A percentile compares a stretch with the other conserved stretches of the same genome.
phyloP scores from a whole-genome alignment of 2,888 invertebrate species.

The Platypus cylindrus region DNA sequence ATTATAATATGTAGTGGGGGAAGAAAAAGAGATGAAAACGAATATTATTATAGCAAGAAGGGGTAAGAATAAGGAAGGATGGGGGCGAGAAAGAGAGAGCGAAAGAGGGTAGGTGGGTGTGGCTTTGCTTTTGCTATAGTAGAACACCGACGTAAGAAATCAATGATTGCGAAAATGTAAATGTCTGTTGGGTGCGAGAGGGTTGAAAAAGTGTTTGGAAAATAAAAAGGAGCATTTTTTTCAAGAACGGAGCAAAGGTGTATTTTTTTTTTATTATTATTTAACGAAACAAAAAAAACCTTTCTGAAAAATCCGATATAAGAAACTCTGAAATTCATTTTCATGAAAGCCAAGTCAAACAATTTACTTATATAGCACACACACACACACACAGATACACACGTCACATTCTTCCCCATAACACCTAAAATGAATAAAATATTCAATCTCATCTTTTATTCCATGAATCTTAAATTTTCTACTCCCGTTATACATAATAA shows the following conservation, averaged over 20 bases:
- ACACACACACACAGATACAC: no score
- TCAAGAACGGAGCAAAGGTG: background rate
- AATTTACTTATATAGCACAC: no score
- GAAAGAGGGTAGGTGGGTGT: slow-evolving; percentile 14
- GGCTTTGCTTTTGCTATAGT: slow-evolving; percentile 10
- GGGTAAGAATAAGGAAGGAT: slow-evolving; percentile 19
- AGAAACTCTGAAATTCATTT: no score
- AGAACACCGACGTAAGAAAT: slow-evolving; percentile 16
- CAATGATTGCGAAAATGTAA: slow-evolving; percentile 13
- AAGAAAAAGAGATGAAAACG: background rate
- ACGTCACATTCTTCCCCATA: no score
- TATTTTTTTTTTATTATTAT: no score
- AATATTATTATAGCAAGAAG: no score
- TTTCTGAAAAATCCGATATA: no score
- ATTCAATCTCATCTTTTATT: slow-evolving; percentile 35
- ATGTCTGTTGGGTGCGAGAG: slow-evolving; percentile 3
- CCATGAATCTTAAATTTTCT: slow-evolving; percentile 34
- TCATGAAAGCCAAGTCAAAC: no score
- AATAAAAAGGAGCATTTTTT: slow-evolving; percentile 1
- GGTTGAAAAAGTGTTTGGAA: background rate
- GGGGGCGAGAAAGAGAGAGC: slow-evolving; percentile 15
- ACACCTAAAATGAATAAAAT: slow-evolving; percentile 35
- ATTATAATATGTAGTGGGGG: no score
- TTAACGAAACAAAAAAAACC: no score
- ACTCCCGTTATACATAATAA: no score